phyloP scores from a whole-genome alignment of 1,140 invertebrate species.

The Metaphire vulgaris region DNA sequence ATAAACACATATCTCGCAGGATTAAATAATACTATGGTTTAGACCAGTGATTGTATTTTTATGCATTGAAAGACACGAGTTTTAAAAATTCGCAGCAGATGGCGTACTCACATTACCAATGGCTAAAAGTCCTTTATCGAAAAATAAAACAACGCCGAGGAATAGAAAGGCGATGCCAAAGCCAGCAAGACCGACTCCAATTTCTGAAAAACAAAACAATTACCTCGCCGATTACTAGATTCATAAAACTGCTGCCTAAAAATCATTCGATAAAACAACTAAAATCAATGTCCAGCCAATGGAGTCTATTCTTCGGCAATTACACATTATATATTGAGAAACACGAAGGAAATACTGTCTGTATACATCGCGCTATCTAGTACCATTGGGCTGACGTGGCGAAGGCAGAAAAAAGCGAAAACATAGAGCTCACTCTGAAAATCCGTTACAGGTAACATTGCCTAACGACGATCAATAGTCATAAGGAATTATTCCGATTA shows the following conservation, averaged over 20 bases:
- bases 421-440: neutral
- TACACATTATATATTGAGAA: neutral
- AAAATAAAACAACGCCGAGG: constrained; percentile 85
- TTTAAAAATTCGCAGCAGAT: too few relatives aligned
- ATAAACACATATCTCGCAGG: too few relatives aligned
- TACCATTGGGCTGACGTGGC: neutral
- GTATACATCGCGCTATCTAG: neutral
- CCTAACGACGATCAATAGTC: neutral
- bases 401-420: neutral
- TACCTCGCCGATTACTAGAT: too few relatives aligned
- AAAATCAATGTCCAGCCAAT: neutral
- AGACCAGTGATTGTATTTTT: too few relatives aligned
- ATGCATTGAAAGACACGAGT: too few relatives aligned
- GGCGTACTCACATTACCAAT: constrained; percentile 99
- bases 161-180: constrained; percentile 95
- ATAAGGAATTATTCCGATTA: neutral
- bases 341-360: neutral
- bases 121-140: constrained; percentile 94
- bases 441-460: neutral
- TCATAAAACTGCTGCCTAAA: too few relatives aligned
- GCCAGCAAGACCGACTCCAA: constrained; percentile 90
- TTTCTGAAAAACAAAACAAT: constrained; percentile 68
- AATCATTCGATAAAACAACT: too few relatives aligned
- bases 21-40: too few relatives aligned
- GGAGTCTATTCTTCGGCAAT: neutral